Conservation (phyloP, 1,140 invertebrate genomes). For the Drosophila equinoxialis region DNA sequence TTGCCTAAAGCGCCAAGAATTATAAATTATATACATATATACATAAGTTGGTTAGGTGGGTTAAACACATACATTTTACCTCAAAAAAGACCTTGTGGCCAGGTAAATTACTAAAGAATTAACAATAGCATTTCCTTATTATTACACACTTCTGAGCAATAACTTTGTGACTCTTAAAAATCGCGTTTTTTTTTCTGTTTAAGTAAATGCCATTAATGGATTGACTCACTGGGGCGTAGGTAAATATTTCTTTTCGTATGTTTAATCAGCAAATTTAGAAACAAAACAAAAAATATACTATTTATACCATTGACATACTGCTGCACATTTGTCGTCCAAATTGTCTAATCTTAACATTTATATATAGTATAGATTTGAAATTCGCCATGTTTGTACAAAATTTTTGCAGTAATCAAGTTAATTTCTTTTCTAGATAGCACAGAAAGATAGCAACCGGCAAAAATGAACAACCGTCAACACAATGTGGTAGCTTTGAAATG, state of each 20-base stretch:
- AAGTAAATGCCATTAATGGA: conserved; percentile 33
- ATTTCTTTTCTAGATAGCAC: conserved; percentile 10
- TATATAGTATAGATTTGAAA: conserved; percentile 8
- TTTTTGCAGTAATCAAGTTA: conserved; percentile 8
- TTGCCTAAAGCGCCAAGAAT: conserved; percentile 36
- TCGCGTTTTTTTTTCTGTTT: conserved; percentile 7
- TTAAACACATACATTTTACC: background rate
- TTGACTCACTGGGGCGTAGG: conserved; percentile 48
- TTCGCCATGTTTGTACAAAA: conserved; percentile 17
- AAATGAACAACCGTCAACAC: background rate
- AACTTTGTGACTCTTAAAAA: background rate
- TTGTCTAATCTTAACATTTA: background rate
- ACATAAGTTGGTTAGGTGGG: background rate
- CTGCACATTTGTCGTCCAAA: background rate
- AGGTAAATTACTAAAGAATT: background rate
- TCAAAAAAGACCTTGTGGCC: background rate
- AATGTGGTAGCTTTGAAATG: background rate
- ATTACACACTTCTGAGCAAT: background rate
- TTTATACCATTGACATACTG: conserved; percentile 46
- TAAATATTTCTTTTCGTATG: conserved; percentile 40
- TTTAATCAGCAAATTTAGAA: conserved; percentile 71
- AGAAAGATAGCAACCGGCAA: background rate
- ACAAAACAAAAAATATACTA: conserved; percentile 48
- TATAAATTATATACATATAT: conserved; percentile 17
- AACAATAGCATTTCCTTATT: conserved; percentile 3